Evolutionary conservation across 2,797 vertebrate species (phyloP).

Genomic region (Vultur gryphus): DNA sequence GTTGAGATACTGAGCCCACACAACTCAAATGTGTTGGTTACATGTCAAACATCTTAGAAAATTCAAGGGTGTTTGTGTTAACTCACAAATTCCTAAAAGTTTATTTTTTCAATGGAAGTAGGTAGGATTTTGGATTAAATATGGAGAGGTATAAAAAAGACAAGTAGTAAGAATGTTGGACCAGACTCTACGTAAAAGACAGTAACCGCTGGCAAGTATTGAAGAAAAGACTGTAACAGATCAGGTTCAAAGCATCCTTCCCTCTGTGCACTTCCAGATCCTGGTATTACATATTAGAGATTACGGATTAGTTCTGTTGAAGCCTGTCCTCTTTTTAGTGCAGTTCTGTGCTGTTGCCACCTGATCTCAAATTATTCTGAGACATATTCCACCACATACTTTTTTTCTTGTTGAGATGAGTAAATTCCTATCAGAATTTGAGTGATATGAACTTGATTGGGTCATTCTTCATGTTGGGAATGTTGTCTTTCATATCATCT

Average conservation of each 20-base stretch:
- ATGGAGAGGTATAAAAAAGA: background rate
- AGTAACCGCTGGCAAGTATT: background rate
- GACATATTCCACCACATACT: background rate
- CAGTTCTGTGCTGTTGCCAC: background rate
- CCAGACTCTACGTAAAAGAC: background rate
- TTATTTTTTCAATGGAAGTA: background rate
- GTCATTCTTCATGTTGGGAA: background rate
- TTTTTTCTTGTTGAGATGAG: background rate
- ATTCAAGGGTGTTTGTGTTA: background rate
- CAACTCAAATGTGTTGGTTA: background rate
- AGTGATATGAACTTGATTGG: background rate
- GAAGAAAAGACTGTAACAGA: background rate
- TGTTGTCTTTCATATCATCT: background rate
- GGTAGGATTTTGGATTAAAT: background rate
- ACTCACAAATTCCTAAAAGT: background rate
- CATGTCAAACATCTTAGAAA: background rate
- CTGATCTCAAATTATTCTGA: background rate
- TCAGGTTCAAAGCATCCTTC: background rate
- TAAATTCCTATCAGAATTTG: background rate
- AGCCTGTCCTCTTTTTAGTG: background rate
- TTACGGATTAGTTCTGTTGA: background rate
- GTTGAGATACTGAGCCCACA: background rate
- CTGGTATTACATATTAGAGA: background rate
- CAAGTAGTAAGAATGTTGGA: background rate
- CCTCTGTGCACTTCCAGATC: background rate